Evolutionary conservation across 2,113 vertebrate species (phyloP).

Genomic region (Pedetes capensis): DNA sequence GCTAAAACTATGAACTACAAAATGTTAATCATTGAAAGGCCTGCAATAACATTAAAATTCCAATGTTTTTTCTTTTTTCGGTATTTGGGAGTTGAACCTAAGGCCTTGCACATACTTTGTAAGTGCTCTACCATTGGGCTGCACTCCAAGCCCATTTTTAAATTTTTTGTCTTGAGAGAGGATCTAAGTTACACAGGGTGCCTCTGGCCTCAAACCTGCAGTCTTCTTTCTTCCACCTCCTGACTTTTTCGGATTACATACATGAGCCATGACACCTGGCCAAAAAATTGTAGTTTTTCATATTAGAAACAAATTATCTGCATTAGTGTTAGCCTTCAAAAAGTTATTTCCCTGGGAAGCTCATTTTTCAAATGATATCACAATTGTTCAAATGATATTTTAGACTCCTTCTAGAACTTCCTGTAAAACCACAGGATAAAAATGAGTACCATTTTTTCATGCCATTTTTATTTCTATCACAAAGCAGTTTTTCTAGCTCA

Average conservation of each 20-base stretch:
- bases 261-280: too few relatives aligned
- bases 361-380: not conserved
- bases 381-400: not conserved
- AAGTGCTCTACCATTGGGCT: too few relatives aligned
- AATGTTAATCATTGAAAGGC: not conserved
- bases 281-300: slow-evolving; percentile 1
- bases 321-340: not conserved
- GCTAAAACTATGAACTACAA: not conserved
- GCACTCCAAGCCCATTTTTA: too few relatives aligned
- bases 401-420: not conserved
- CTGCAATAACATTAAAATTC: slow-evolving; percentile 20
- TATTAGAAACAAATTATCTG: not conserved
- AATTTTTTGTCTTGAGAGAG: too few relatives aligned
- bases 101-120: too few relatives aligned
- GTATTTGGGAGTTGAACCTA: too few relatives aligned
- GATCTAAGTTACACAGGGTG: too few relatives aligned
- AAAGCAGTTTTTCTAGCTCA: not conserved
- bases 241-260: too few relatives aligned
- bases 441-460: not conserved
- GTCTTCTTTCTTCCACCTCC: too few relatives aligned
- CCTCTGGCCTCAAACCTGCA: too few relatives aligned
- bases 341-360: not conserved
- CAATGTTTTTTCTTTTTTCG: too few relatives aligned
- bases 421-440: not conserved
- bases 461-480: not conserved